Base-by-base conservation (phyloP, 2,888 invertebrate genomes). In the Heliconius ismenius region DNA sequence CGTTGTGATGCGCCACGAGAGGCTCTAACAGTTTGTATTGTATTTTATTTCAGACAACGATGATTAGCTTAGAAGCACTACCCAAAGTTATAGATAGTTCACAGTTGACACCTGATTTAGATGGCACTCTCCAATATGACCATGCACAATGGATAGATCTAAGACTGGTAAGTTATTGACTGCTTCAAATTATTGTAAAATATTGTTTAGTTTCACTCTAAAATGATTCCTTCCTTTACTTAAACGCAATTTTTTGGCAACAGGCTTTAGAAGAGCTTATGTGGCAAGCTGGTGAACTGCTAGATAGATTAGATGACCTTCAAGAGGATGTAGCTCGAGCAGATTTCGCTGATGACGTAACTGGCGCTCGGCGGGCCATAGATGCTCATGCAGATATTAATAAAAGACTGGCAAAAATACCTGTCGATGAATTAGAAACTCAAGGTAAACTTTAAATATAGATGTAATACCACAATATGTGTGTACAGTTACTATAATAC, bases 121-220 rank as follows among this genome's bases (percentile, higher is more conserved):
- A 99, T 86, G 99, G 99, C 65, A 96, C 97, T 39, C 95, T 99
- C 84, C 96, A 96, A 84, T 99, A 99, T 92, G 99, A 99, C 91
- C 99, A 99, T 94, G 96, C 98, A 82, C 98, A 98, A 88, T 99
- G 99, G 99, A 97, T 99, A 86, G 99, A 99, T 87, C 96, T 98
- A 80, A 95, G 99, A 91, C 92, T 98, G 92, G 94, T 94, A 84
- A 91, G 92, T 84, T 77, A 69, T 13, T n/a, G 10, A 58, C 36
- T 64, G 72, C 21, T 60, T 63, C 32, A 28, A 64, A 49, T 43
- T 15, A 21, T 18, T 32, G 24, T n/a, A 58, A 58, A 58, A 58
- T 58, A 58, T 10, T 58, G 11, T 58, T n/a, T n/a, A 58, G 21
- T 7, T 21, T 49, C 62, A 60, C 60, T 26, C 24, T 24, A 26